Evolutionary conservation across 2,888 invertebrate species (phyloP).

Genomic region (Cheilosia variabilis): DNA sequence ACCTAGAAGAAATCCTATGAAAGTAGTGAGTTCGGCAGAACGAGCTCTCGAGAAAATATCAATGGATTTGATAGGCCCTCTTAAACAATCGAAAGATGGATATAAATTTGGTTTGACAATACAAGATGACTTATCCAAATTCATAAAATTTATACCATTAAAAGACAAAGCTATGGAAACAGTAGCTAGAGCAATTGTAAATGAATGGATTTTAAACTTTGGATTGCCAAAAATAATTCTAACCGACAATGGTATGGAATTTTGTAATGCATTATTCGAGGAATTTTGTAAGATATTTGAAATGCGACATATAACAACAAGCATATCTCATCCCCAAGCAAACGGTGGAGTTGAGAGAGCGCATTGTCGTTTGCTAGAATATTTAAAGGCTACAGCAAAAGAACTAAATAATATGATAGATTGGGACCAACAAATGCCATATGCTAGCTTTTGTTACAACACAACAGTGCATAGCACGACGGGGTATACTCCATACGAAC

Average conservation of each 20-base stretch:
- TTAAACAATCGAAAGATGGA: slow-evolving; percentile 34
- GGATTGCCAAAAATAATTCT: slow-evolving; percentile 12
- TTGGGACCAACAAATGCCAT: slow-evolving; percentile 36
- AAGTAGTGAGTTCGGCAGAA: slow-evolving; percentile 39
- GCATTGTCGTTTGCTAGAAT: slow-evolving; percentile 41
- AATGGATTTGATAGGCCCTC: slow-evolving; percentile 44
- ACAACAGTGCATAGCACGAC: slow-evolving; percentile 31
- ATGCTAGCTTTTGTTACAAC: slow-evolving; percentile 42
- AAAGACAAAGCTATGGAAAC: slow-evolving; percentile 5
- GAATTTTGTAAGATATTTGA: slow-evolving; percentile 20
- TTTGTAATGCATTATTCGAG: slow-evolving; percentile 21
- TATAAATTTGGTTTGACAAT: slow-evolving; percentile 28
- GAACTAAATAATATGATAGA: slow-evolving; percentile 21
- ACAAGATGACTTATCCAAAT: not conserved
- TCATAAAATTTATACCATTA: slow-evolving; percentile 3
- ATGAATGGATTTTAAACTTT: slow-evolving; percentile 27
- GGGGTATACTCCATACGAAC: slow-evolving; percentile 40
- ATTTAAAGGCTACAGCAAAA: slow-evolving; percentile 40
- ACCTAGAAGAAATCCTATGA: slow-evolving; percentile 35
- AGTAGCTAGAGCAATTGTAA: not conserved
- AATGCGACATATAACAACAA: slow-evolving; percentile 37
- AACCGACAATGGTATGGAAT: slow-evolving; percentile 29
- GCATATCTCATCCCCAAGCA: slow-evolving; percentile 42
- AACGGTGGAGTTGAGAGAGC: slow-evolving; percentile 33
- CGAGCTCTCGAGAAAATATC: slow-evolving; percentile 44